These are phyloP conservation scores for Tinea pellionella DNA, from an alignment of 2,888 invertebrate genomes.

Conservation along the genomic window DNA sequence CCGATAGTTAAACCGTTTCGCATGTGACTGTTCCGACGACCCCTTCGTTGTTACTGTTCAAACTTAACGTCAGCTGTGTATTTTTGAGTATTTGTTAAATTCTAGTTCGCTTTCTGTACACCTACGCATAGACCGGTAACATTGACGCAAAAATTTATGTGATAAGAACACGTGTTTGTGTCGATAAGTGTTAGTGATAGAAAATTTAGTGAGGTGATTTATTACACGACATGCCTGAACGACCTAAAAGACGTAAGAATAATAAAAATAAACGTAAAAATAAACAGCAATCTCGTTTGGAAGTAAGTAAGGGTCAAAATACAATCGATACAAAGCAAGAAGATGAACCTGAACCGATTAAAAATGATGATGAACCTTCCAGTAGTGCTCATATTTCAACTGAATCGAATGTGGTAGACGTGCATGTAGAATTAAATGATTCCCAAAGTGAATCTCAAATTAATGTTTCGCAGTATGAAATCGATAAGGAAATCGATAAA, in stretches of 20 bases:
- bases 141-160: slow-evolving; percentile 27
- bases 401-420: background rate
- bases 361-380: background rate
- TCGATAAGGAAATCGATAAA: background rate
- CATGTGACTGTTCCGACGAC: slow-evolving; percentile 31
- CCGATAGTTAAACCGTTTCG: slow-evolving; percentile 38
- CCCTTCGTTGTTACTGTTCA: slow-evolving; percentile 37
- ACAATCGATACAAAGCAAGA: background rate
- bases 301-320: slow-evolving; percentile 5
- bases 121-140: slow-evolving; percentile 49
- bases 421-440: background rate
- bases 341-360: background rate
- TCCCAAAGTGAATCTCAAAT: background rate
- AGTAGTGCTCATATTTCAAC: background rate
- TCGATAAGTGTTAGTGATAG: slow-evolving; percentile 41
- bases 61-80: background rate
- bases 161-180: slow-evolving; percentile 34
- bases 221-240: slow-evolving; percentile 42
- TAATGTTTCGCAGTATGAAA: background rate
- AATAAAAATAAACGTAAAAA: slow-evolving; percentile 61
- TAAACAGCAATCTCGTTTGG: slow-evolving; percentile 35
- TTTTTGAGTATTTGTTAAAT: background rate
- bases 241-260: slow-evolving; percentile 52
- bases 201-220: slow-evolving; percentile 32
- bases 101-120: slow-evolving; percentile 31